Conservation (phyloP, 2,888 invertebrate species). For the Andricus curvator region DNA sequence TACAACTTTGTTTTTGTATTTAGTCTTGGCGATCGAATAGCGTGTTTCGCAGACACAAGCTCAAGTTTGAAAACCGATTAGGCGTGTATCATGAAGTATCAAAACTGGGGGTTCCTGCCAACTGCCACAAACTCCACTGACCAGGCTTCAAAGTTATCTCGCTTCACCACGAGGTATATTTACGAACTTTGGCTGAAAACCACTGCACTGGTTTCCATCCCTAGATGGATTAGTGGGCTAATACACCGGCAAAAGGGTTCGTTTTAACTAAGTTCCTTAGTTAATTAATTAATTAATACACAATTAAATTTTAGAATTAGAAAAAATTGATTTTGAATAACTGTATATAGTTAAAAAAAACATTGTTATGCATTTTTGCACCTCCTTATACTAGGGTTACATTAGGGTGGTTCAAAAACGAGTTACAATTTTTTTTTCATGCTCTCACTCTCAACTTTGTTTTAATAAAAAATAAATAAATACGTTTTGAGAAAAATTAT, state of each 20-base stretch:
- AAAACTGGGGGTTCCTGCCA: slow-evolving; percentile 65
- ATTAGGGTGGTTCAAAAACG: no score
- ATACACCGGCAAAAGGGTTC: neutral
- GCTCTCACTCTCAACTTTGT: no score
- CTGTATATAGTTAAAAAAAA: no score
- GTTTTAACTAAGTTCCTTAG: neutral
- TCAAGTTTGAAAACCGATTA: slow-evolving; percentile 71
- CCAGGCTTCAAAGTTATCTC: slow-evolving; percentile 62
- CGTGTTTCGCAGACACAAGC: slow-evolving; percentile 5
- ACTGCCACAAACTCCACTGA: slow-evolving; percentile 57
- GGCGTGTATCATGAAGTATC: slow-evolving; percentile 67
- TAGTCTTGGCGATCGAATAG: slow-evolving; percentile 14
- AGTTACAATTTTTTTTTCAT: no score
- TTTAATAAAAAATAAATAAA: no score
- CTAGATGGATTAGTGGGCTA: slow-evolving; percentile 21
- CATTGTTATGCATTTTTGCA: no score
- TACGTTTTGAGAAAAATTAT: no score
- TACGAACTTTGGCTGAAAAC: slow-evolving; percentile 37
- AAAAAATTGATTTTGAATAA: no score
- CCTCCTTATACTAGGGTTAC: no score
- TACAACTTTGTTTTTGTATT: slow-evolving; percentile 21
- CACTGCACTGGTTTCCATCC: slow-evolving; percentile 30
- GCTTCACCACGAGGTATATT: slow-evolving; percentile 36
- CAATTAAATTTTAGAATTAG: neutral
- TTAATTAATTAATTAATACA: neutral